Conservation (phyloP, 1,140 invertebrate genomes). For the Bombus terrestris region DNA sequence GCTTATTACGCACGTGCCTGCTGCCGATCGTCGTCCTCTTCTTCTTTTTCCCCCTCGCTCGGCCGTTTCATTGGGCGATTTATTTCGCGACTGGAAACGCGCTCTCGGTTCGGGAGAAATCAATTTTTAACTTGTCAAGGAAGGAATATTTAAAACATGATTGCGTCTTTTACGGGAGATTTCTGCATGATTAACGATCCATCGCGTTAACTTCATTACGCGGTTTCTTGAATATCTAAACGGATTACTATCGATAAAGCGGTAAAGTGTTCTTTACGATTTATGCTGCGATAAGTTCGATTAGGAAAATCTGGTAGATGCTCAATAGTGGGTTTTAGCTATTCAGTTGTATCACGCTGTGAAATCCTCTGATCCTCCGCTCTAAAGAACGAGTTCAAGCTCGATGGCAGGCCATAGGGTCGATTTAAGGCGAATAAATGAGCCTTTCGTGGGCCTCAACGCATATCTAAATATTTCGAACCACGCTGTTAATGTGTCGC, state of each 20-base stretch:
- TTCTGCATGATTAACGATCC: neutral
- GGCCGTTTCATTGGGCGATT: neutral
- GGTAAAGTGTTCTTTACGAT: too few species aligned
- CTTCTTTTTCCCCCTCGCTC: neutral
- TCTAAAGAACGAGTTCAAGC: neutral
- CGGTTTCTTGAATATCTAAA: neutral
- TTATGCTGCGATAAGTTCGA: neutral
- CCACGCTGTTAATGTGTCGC: conserved; percentile 56
- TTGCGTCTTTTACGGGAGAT: neutral
- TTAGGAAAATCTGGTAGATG: neutral
- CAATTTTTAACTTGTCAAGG: neutral
- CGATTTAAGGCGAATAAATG: conserved; percentile 33
- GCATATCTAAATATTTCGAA: conserved; percentile 54
- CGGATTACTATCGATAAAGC: neutral
- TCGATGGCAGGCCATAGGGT: neutral
- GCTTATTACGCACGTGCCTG: conserved; percentile 31
- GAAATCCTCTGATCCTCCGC: conserved; percentile 7
- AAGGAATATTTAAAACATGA: neutral
- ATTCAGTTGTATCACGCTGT: neutral
- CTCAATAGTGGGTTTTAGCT: neutral
- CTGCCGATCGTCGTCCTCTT: neutral
- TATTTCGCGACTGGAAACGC: neutral
- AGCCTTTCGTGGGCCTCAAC: neutral
- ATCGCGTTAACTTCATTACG: neutral
- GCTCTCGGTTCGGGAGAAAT: neutral